Conservation (phyloP, 2,888 invertebrate species). For the Orthosia gothica region DNA sequence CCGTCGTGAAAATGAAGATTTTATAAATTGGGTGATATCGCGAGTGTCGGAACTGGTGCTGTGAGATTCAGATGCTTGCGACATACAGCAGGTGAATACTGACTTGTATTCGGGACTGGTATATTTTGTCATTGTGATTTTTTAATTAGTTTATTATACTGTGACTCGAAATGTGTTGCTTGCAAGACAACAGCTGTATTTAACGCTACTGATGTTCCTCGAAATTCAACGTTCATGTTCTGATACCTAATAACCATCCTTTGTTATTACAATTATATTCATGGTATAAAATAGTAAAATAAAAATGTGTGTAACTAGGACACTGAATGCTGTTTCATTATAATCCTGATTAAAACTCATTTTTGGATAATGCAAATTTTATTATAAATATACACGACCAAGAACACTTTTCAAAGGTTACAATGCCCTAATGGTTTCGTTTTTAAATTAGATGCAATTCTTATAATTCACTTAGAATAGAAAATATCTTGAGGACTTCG, state of each 20-base stretch:
- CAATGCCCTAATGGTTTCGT: conserved; percentile 65
- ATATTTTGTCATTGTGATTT: conserved; percentile 80
- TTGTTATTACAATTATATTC: conserved; percentile 90
- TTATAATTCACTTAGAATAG: conserved; percentile 15
- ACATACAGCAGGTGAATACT: conserved; percentile 84
- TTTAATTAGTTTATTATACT: conserved; percentile 85
- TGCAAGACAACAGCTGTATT: conserved; percentile 84
- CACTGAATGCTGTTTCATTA: conserved; percentile 85
- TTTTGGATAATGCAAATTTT: conserved; percentile 80
- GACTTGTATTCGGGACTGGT: conserved; percentile 83
- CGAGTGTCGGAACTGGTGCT: conserved; percentile 85
- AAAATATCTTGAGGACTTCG: conserved; percentile 30
- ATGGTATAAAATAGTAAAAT: conserved; percentile 89
- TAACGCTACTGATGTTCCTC: conserved; percentile 89
- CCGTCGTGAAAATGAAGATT: conserved; percentile 58
- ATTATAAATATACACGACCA: conserved; percentile 83
- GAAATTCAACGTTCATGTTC: conserved; percentile 81
- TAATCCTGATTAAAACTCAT: conserved; percentile 69
- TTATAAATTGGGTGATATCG: conserved; percentile 76
- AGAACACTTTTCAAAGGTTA: conserved; percentile 78
- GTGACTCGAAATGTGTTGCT: conserved; percentile 83
- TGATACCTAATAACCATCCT: conserved; percentile 86
- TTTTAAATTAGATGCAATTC: conserved; percentile 63
- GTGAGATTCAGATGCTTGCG: conserved; percentile 89
- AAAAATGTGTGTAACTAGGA: conserved; percentile 91